phyloP scores from a whole-genome alignment of 2,113 vertebrate species.

The Platysteira castanea region DNA sequence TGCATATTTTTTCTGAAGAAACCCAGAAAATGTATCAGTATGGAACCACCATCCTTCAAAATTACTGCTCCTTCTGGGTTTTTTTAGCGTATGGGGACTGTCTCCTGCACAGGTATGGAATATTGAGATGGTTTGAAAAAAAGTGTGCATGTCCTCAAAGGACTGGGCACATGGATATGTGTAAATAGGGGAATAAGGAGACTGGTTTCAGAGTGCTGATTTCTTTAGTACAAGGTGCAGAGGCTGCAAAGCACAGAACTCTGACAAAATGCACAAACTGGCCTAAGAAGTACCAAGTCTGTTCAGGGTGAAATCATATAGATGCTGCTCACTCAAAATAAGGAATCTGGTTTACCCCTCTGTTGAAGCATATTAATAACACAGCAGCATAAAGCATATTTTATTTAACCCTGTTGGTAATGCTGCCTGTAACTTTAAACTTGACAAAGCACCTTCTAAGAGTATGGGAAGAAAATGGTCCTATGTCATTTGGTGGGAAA shows the following conservation, averaged over 20 bases:
- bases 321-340: background rate
- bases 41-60: background rate
- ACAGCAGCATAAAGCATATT: background rate
- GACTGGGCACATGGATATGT: background rate
- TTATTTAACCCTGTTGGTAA: background rate
- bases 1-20: background rate
- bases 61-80: background rate
- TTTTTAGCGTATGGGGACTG: background rate
- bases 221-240: background rate
- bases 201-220: background rate
- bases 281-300: background rate
- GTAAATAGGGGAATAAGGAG: background rate
- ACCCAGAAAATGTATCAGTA: background rate
- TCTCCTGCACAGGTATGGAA: background rate
- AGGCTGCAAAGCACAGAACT: background rate
- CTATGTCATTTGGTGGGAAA: background rate
- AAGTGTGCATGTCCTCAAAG: background rate
- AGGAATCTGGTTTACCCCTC: background rate
- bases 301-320: background rate
- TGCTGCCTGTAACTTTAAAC: background rate
- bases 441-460: background rate
- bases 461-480: fast-evolving
- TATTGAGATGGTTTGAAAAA: background rate
- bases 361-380: background rate
- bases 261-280: background rate